A percentile compares a stretch with the other conserved stretches of the same genome.
phyloP scores from a whole-genome alignment of 2,888 invertebrate genomes.

The Apeira syringaria region DNA sequence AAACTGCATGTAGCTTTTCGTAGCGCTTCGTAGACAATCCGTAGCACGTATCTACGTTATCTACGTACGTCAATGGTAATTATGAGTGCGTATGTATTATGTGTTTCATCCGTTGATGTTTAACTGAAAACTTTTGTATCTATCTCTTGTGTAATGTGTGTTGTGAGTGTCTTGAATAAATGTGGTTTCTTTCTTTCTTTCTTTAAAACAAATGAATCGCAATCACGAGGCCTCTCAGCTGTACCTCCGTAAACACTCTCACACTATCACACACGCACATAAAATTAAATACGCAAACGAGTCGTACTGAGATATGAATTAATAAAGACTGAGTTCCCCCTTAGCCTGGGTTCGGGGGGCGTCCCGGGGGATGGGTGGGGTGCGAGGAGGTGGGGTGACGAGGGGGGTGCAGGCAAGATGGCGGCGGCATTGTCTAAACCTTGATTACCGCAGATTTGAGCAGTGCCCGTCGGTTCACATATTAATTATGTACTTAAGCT shows the following conservation, averaged over 20 bases:
- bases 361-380: conserved; percentile 32
- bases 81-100: background rate
- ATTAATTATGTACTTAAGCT: conserved; percentile 77
- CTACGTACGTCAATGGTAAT: conserved; percentile 2
- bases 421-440: conserved; percentile 77
- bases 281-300: conserved; percentile 49
- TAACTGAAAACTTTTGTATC: no score
- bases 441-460: conserved; percentile 77
- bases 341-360: conserved; percentile 42
- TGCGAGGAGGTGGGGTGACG: conserved; percentile 25
- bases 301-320: conserved; percentile 57
- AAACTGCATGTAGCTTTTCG: conserved; percentile 38
- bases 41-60: conserved; percentile 42
- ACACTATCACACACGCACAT: conserved; percentile 36
- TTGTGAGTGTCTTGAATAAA: no score
- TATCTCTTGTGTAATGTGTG: no score
- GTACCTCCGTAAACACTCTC: conserved; percentile 11
- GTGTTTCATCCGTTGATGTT: background rate
- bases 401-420: conserved; percentile 61
- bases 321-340: conserved; percentile 61
- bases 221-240: conserved; percentile 2
- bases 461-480: conserved; percentile 65
- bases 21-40: conserved; percentile 38
- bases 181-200: no score
- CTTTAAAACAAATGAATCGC: conserved; percentile 17